These are phyloP conservation scores for Ischnura elegans DNA, from an alignment of 2,888 invertebrate genomes.

Conservation along the genomic window DNA sequence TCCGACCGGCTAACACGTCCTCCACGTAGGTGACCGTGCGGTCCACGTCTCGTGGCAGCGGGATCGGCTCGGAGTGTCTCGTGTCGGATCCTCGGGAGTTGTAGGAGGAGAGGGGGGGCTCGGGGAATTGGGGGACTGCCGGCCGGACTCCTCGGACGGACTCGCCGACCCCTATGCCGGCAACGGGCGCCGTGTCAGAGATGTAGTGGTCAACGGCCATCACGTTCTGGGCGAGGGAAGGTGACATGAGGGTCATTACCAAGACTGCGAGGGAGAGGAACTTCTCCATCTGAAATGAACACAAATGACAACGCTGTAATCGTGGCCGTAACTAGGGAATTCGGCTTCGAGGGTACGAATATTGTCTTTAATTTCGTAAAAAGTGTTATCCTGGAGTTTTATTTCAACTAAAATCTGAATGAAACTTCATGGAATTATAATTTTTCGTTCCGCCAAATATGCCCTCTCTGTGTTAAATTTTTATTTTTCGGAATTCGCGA, in stretches of 20 bases:
- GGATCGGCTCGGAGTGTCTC: background rate
- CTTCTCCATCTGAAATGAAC: background rate
- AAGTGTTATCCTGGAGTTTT: too few relatives aligned
- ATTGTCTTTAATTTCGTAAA: too few relatives aligned
- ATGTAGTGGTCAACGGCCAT: background rate
- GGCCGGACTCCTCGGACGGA: background rate
- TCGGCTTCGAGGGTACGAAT: too few relatives aligned
- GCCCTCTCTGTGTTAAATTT: too few relatives aligned
- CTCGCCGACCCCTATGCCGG: background rate
- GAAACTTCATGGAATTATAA: too few relatives aligned
- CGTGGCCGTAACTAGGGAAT: too few relatives aligned
- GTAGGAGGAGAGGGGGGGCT: background rate
- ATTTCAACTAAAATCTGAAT: too few relatives aligned
- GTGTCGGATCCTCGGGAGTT: background rate
- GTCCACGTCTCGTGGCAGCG: background rate
- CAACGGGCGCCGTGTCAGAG: background rate
- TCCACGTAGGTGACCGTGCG: slow-evolving; percentile 23
- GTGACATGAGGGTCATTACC: background rate
- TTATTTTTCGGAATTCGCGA: too few relatives aligned
- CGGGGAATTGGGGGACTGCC: background rate
- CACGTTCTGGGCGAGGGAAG: background rate
- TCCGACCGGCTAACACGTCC: slow-evolving; percentile 11
- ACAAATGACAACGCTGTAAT: background rate
- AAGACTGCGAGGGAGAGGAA: background rate
- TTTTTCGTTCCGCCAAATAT: too few relatives aligned